Base-by-base conservation (phyloP, 2,888 invertebrate genomes). In the Argynnis bischoffii region DNA sequence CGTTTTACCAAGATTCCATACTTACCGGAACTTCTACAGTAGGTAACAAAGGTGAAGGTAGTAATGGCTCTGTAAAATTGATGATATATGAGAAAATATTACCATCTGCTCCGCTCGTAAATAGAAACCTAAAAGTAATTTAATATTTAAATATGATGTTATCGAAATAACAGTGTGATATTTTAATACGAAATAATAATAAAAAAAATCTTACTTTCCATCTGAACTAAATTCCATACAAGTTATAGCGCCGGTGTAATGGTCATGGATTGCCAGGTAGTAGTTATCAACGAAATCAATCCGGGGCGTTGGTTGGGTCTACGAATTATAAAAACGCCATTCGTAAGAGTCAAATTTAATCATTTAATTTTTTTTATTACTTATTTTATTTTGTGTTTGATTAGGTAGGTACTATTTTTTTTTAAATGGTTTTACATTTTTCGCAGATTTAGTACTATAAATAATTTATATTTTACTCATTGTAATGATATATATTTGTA, bases 221-320 rank as follows among this genome's bases (percentile, higher is more conserved):
- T 96, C 94, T 64, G 86, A 88, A 77, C 95, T 95, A 71, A 95
- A 93, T 67, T 94, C 92, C 65, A 97, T 88, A 67, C 92, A 90
- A 0, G 95, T 94, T 46, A 97, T 93, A 15, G 88, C 90, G 8
- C 97, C 97, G 41, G 95, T 95, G 67, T 94, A 93, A 55, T 94
- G 93, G 80, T 97, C 96, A 79, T 97, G 97, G 95, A 97, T 96
- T 1, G 95, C 92, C 48, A 96, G 86, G 51, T 93, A 90, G 89
- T 95, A 96, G 77, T 94, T 95, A 78, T 97, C 95, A 0, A 64
- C 8, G 68, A 92, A 90, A 73, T 92, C 92, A 47, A 92, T 76
- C 0, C 91, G 84, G 5, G 92, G 90, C 2, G 77, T 89, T 1
- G 91, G 90, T 84, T 90, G 90, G 65, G 74, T 75, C 90, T 92